phyloP scores from a whole-genome alignment of 2,797 vertebrate genomes.

The Sus cebifrons region DNA sequence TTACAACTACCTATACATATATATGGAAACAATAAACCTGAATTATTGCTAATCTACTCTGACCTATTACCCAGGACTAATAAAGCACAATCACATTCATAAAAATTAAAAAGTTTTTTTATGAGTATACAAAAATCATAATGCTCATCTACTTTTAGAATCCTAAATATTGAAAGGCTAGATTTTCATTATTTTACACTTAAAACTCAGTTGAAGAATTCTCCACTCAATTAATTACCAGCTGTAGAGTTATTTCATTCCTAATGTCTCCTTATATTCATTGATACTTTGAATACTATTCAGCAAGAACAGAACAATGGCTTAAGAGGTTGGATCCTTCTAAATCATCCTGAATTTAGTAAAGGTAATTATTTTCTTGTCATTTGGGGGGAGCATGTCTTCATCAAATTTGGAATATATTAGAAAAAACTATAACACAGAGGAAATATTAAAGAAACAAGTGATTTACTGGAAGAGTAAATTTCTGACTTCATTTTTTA shows the following conservation, averaged over 20 bases:
- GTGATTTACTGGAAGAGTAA: conserved; percentile 59
- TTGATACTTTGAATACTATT: not conserved
- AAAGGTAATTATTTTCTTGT: conserved; percentile 50
- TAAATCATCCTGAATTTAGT: not conserved
- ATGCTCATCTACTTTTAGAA: not conserved
- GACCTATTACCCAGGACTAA: not conserved
- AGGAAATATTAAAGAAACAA: conserved; percentile 53
- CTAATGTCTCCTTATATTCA: not conserved
- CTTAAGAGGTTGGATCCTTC: not conserved
- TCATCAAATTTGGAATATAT: conserved; percentile 55
- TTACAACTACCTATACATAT: not conserved
- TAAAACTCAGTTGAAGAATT: conserved; percentile 40
- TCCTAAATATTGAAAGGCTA: not conserved
- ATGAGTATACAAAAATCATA: not conserved
- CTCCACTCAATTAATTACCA: not conserved
- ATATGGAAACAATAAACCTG: not conserved
- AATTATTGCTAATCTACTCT: conserved; percentile 39
- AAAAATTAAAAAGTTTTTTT: not conserved
- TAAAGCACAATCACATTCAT: not conserved
- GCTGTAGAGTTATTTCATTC: not conserved
- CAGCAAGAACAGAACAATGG: not conserved
- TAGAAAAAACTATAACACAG: conserved; percentile 49
- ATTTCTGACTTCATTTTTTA: conserved; percentile 68
- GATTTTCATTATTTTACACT: conserved; percentile 36
- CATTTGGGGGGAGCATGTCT: not conserved